Evolutionary conservation across 2,113 vertebrate genomes (phyloP).

Genomic region (Psilopogon haemacephalus): DNA sequence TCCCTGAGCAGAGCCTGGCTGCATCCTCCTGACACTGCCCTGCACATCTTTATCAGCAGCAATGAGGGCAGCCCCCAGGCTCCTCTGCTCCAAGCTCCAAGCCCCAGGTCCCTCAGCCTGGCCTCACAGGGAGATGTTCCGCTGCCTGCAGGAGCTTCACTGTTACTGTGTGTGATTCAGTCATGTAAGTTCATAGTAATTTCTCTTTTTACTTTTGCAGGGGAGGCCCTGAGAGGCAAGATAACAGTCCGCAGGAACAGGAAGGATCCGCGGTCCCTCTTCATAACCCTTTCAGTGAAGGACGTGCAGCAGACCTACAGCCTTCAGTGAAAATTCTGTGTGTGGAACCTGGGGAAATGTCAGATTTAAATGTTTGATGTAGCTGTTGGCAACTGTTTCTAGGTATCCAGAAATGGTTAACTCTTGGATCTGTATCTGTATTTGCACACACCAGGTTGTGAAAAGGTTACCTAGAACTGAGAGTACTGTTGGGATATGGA

Average conservation of each 20-base stretch:
- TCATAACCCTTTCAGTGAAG: slow-evolving; percentile 81
- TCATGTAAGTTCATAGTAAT: background rate
- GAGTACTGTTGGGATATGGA: background rate
- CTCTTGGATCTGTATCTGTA: background rate
- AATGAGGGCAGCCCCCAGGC: no score
- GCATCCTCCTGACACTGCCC: no score
- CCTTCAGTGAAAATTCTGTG: slow-evolving; percentile 76
- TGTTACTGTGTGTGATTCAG: background rate
- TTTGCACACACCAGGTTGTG: rapidly evolving
- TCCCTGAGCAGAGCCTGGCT: no score
- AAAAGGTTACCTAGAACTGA: background rate
- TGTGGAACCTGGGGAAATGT: background rate
- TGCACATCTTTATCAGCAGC: no score
- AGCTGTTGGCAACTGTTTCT: background rate
- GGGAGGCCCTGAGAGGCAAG: slow-evolving; percentile 84
- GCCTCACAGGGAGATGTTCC: no score
- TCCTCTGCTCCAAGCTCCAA: no score
- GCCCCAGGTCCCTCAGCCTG: no score
- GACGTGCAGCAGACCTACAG: slow-evolving; percentile 82
- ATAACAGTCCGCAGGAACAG: slow-evolving; percentile 87
- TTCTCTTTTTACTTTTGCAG: slow-evolving; percentile 69
- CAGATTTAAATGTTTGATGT: background rate
- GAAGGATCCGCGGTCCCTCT: slow-evolving; percentile 90
- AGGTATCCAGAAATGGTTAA: background rate
- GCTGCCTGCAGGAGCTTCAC: background rate